Percentiles rank a stretch among this genome's conserved stretches.
phyloP scores from a whole-genome alignment of 2,113 vertebrate genomes.

The Callionymus lyra region DNA sequence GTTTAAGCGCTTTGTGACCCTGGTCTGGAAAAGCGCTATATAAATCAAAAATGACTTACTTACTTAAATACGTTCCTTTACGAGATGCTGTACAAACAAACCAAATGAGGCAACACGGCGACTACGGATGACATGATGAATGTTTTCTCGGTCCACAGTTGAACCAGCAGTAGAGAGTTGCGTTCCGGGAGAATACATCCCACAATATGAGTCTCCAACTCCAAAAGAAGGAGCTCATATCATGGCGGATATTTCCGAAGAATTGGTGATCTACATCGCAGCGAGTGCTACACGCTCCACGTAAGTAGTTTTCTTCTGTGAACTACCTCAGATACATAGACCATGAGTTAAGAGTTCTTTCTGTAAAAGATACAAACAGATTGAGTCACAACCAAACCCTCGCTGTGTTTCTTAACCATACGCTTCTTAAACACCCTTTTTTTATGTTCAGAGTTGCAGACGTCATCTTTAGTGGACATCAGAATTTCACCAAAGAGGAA shows the following conservation, averaged over 20 bases:
- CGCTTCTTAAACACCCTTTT: neutral
- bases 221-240: slow-evolving; percentile 33
- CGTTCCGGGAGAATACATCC: slow-evolving; percentile 43
- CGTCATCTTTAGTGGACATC: slow-evolving; percentile 45
- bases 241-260: slow-evolving; percentile 29
- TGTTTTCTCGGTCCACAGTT: slow-evolving; percentile 30
- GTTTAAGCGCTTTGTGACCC: too few relatives aligned
- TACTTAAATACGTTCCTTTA: too few relatives aligned
- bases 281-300: slow-evolving; percentile 21
- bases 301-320: slow-evolving; percentile 24
- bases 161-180: slow-evolving; percentile 45
- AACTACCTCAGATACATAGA: too few relatives aligned
- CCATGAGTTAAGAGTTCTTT: too few relatives aligned
- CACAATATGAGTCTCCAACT: slow-evolving; percentile 42
- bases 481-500: slow-evolving; percentile 30
- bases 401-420: neutral
- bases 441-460: slow-evolving; percentile 28
- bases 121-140: too few relatives aligned
- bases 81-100: too few relatives aligned
- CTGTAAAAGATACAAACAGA: too few relatives aligned
- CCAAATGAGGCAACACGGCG: too few relatives aligned
- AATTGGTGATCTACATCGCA: slow-evolving; percentile 46
- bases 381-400: too few relatives aligned
- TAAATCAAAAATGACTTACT: too few relatives aligned
- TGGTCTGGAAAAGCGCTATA: too few relatives aligned